Conservation (phyloP, 2,888 invertebrate species). For the Altica lythri region DNA sequence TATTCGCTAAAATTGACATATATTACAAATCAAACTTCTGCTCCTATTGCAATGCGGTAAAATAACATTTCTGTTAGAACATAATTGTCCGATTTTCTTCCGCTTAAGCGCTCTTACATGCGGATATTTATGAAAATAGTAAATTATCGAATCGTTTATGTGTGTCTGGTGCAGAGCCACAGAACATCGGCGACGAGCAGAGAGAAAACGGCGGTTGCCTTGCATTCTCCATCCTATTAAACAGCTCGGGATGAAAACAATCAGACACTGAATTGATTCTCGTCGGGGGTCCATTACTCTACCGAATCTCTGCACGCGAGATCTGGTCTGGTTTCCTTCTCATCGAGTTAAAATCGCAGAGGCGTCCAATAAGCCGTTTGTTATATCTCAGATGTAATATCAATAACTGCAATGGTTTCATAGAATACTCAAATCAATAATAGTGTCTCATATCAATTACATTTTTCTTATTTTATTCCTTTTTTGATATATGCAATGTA, state of each 20-base stretch:
- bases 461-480: too few species aligned
- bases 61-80: too few species aligned
- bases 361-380: slow-evolving; percentile 20
- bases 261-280: slow-evolving; percentile 58
- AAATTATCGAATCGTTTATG: slow-evolving; percentile 53
- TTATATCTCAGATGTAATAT: too few species aligned
- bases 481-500: too few species aligned
- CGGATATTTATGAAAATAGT: slow-evolving; percentile 45
- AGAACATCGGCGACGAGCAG: slow-evolving; percentile 30
- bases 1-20: too few species aligned
- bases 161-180: slow-evolving; percentile 50
- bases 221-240: slow-evolving; percentile 52
- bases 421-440: too few species aligned
- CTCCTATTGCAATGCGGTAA: too few species aligned
- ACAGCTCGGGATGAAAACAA: slow-evolving; percentile 58
- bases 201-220: slow-evolving; percentile 33
- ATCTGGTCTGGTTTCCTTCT: slow-evolving; percentile 38
- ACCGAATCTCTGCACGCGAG: slow-evolving; percentile 48
- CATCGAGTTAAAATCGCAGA: slow-evolving; percentile 40
- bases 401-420: too few species aligned
- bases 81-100: slow-evolving; percentile 30
- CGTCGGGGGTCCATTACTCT: slow-evolving; percentile 58
- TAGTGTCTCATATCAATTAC: too few species aligned
- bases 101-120: slow-evolving; percentile 33
- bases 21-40: too few species aligned